These are phyloP conservation scores for Gorsachius goisagi DNA, from an alignment of 2,113 vertebrate genomes.

Conservation along the genomic window DNA sequence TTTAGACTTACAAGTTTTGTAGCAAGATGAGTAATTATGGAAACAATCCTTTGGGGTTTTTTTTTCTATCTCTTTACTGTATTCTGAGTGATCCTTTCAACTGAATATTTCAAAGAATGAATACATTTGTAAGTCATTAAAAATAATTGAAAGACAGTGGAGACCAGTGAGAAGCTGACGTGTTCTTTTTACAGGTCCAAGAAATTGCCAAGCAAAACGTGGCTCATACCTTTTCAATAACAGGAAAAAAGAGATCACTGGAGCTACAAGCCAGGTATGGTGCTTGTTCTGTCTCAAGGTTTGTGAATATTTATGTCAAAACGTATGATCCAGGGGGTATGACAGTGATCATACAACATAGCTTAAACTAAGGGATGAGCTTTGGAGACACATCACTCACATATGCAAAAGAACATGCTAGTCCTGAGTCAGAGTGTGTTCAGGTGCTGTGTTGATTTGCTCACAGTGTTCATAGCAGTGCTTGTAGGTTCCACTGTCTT, in stretches of 20 bases:
- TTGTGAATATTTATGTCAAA: neutral
- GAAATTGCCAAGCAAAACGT: conserved; percentile 87
- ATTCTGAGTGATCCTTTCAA: neutral
- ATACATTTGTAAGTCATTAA: neutral
- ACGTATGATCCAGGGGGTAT: neutral
- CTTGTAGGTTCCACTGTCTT: neutral
- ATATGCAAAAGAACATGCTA: neutral
- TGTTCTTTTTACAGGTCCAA: conserved; percentile 82
- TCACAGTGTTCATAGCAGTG: neutral
- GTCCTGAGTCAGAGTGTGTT: neutral
- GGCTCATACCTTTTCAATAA: conserved; percentile 85
- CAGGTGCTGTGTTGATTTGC: neutral
- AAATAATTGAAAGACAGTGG: neutral
- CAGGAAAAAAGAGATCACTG: conserved; percentile 87
- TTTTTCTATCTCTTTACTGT: neutral
- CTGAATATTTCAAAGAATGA: neutral
- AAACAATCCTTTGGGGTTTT: neutral
- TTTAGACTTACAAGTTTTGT: neutral
- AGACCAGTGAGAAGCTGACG: neutral
- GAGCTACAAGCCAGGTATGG: conserved; percentile 91
- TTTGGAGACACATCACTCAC: neutral
- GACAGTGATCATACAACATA: neutral
- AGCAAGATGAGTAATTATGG: neutral
- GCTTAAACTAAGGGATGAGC: neutral
- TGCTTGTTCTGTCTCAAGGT: neutral